phyloP scores from a whole-genome alignment of 1,140 invertebrate genomes.

The Microvelia longipes region DNA sequence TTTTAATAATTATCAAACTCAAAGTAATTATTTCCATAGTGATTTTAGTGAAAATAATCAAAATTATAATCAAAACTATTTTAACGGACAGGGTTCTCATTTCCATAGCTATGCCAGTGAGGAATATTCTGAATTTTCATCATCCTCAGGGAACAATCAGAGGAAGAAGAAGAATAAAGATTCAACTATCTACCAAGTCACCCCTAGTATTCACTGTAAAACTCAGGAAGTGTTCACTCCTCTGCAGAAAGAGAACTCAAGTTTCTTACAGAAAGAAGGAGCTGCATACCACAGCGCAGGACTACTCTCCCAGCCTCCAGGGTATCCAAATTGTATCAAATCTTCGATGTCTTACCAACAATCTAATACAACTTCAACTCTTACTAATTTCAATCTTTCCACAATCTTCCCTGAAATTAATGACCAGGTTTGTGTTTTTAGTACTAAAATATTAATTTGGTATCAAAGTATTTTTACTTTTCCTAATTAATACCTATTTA shows the following conservation, averaged over 20 bases:
- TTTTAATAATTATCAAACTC: slow-evolving; percentile 22
- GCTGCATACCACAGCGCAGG: neutral
- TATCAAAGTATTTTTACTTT: neutral
- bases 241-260: neutral
- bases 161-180: neutral
- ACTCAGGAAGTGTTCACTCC: neutral
- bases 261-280: neutral
- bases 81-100: slow-evolving; percentile 8
- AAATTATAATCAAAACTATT: slow-evolving; percentile 16
- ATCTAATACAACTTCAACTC: slow-evolving; percentile 30
- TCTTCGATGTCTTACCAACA: neutral
- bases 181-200: neutral
- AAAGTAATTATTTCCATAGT: slow-evolving; percentile 11
- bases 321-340: neutral
- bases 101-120: neutral
- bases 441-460: no score
- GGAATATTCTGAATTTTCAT: neutral
- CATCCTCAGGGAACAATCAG: neutral
- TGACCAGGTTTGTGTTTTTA: slow-evolving; percentile 36
- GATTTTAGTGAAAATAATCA: slow-evolving; percentile 7
- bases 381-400: slow-evolving; percentile 50
- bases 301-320: neutral
- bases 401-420: slow-evolving; percentile 54
- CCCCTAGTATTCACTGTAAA: neutral
- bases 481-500: neutral